phyloP scores from a whole-genome alignment of 2,113 vertebrate genomes.

The Hylia prasina region DNA sequence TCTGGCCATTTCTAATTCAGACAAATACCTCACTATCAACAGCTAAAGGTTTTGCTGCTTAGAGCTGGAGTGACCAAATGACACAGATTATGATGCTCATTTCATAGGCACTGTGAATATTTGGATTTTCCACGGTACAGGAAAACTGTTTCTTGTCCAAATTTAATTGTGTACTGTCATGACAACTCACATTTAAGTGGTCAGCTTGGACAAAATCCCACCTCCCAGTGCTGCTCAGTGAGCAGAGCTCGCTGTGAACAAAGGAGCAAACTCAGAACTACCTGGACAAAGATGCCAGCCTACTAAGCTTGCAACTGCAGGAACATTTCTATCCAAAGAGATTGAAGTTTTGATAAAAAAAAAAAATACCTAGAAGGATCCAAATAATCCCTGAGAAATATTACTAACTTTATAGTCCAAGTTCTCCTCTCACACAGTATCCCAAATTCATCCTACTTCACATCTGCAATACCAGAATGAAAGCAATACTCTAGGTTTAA shows the following conservation, averaged over 20 bases:
- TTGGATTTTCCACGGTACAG: background rate
- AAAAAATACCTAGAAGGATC: background rate
- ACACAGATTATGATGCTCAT: background rate
- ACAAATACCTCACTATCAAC: background rate
- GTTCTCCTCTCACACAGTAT: background rate
- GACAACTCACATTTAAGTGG: background rate
- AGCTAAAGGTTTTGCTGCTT: background rate
- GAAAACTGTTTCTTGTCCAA: background rate
- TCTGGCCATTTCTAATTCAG: background rate
- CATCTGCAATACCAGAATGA: background rate
- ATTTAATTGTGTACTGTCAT: background rate
- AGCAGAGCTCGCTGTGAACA: background rate
- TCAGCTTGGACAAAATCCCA: background rate
- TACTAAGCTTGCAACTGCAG: background rate
- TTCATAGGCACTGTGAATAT: fast-evolving
- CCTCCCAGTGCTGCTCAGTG: background rate
- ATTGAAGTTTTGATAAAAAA: background rate
- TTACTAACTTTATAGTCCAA: fast-evolving
- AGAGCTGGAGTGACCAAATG: fast-evolving
- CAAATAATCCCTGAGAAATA: background rate
- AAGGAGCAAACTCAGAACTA: background rate
- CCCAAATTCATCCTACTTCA: background rate
- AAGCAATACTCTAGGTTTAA: background rate
- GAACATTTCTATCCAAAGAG: background rate
- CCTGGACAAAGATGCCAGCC: background rate